These are phyloP conservation scores for Tachina fera DNA, from an alignment of 2,888 invertebrate genomes.

Conservation along the genomic window DNA sequence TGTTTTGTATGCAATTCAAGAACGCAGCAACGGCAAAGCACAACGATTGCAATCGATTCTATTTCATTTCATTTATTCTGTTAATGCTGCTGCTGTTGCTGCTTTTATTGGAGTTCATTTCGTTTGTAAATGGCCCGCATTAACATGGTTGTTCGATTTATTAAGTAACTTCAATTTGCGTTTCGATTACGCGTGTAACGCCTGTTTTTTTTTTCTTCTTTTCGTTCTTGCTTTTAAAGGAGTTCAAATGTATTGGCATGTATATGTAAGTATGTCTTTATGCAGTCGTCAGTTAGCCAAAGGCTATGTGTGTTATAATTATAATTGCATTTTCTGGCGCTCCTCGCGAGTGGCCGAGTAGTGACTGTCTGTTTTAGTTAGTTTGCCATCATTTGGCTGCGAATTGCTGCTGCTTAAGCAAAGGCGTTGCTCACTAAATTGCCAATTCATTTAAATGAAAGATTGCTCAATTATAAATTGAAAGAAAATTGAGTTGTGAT, in stretches of 20 bases:
- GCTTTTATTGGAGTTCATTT: slow-evolving; percentile 73
- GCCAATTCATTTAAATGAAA: slow-evolving; percentile 82
- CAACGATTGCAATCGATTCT: slow-evolving; percentile 72
- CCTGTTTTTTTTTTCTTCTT: slow-evolving; percentile 71
- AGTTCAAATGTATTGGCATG: slow-evolving; percentile 49
- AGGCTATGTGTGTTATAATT: slow-evolving; percentile 82
- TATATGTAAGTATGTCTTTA: slow-evolving; percentile 60
- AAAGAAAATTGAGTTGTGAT: slow-evolving; percentile 73
- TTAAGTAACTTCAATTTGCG: slow-evolving; percentile 82
- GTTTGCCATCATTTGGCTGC: slow-evolving; percentile 15
- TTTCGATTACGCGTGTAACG: slow-evolving; percentile 77
- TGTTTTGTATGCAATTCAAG: slow-evolving; percentile 72
- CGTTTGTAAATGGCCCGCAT: slow-evolving; percentile 82
- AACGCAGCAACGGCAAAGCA: slow-evolving; percentile 68
- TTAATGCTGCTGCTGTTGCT: slow-evolving; percentile 66
- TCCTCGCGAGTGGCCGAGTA: slow-evolving; percentile 46
- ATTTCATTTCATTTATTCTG: slow-evolving; percentile 66
- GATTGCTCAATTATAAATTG: slow-evolving; percentile 81
- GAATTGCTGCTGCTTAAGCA: slow-evolving; percentile 53
- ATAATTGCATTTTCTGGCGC: slow-evolving; percentile 79
- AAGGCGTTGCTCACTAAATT: slow-evolving; percentile 78
- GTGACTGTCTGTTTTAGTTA: not conserved
- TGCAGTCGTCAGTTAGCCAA: slow-evolving; percentile 37
- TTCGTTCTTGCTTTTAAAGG: slow-evolving; percentile 1
- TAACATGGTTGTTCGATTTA: slow-evolving; percentile 82